These are phyloP conservation scores for Laodelphax striatellus DNA, from an alignment of 1,140 invertebrate species.

Conservation along the genomic window DNA sequence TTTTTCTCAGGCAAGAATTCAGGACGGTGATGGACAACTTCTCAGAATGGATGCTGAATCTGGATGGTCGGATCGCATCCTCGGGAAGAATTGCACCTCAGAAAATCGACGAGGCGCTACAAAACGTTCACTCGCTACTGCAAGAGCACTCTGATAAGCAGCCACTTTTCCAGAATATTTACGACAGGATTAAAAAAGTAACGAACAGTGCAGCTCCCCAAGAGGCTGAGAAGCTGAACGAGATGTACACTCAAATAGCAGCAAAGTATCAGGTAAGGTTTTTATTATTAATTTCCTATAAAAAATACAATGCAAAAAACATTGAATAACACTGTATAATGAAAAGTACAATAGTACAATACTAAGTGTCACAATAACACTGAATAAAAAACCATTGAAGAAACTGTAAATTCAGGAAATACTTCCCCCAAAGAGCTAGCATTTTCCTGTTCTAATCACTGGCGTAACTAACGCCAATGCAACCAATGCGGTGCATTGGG, in stretches of 20 bases:
- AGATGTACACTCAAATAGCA: slow-evolving; percentile 59
- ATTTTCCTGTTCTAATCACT: too few relatives aligned
- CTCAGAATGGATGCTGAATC: slow-evolving; percentile 69
- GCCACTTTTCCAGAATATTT: slow-evolving; percentile 56
- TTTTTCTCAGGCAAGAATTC: slow-evolving; percentile 58
- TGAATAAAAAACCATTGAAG: too few relatives aligned
- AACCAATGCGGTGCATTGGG: too few relatives aligned
- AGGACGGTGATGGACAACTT: slow-evolving; percentile 68
- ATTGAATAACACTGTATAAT: too few relatives aligned
- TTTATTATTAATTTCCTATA: too few relatives aligned
- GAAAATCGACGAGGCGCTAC: slow-evolving; percentile 56
- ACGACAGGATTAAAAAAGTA: slow-evolving; percentile 70
- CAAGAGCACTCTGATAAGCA: slow-evolving; percentile 74
- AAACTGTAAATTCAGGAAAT: too few relatives aligned
- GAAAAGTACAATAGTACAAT: too few relatives aligned
- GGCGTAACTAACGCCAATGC: too few relatives aligned
- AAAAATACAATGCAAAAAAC: too few relatives aligned
- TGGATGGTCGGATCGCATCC: slow-evolving; percentile 57
- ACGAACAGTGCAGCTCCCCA: slow-evolving; percentile 51
- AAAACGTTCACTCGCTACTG: slow-evolving; percentile 61
- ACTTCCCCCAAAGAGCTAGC: too few relatives aligned
- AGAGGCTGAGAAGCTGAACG: slow-evolving; percentile 57
- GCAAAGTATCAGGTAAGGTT: slow-evolving; percentile 51
- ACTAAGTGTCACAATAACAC: too few relatives aligned
- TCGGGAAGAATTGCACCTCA: slow-evolving; percentile 39